Percentiles rank a stretch among this genome's conserved stretches.
These are phyloP conservation scores for Agrochola lychnidis DNA, from an alignment of 2,888 invertebrate genomes.

Conservation along the genomic window DNA sequence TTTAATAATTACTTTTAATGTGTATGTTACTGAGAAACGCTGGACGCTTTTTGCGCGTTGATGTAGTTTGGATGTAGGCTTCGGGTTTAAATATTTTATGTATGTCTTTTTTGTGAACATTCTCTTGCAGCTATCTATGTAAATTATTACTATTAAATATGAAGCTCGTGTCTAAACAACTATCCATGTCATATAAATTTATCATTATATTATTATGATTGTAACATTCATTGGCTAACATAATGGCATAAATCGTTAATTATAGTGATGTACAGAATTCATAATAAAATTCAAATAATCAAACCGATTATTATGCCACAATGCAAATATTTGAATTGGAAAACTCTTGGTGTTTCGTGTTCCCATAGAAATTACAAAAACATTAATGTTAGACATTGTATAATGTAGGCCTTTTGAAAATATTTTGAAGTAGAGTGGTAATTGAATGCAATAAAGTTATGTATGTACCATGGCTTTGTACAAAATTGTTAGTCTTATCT, in stretches of 20 bases:
- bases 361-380: conserved; percentile 78
- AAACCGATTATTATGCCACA: conserved; percentile 65
- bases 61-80: conserved; percentile 84
- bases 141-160: conserved; percentile 85
- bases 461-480: conserved; percentile 73
- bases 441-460: conserved; percentile 86
- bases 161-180: conserved; percentile 79
- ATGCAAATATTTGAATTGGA: conserved; percentile 69
- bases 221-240: conserved; percentile 72
- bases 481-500: conserved; percentile 36
- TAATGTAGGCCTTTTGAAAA: conserved; percentile 85
- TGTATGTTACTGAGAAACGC: conserved; percentile 79
- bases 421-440: conserved; percentile 86
- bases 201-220: conserved; percentile 72
- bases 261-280: conserved; percentile 68
- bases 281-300: conserved; percentile 68
- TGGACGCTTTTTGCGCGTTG: conserved; percentile 89
- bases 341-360: conserved; percentile 79
- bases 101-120: conserved; percentile 84
- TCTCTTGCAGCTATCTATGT: conserved; percentile 85
- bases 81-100: conserved; percentile 82
- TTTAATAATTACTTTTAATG: conserved; percentile 83
- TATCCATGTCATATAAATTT: conserved; percentile 79
- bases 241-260: conserved; percentile 63
- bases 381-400: conserved; percentile 73